Conservation (phyloP, 1,140 invertebrate species). For the Pteromalus puparum region DNA sequence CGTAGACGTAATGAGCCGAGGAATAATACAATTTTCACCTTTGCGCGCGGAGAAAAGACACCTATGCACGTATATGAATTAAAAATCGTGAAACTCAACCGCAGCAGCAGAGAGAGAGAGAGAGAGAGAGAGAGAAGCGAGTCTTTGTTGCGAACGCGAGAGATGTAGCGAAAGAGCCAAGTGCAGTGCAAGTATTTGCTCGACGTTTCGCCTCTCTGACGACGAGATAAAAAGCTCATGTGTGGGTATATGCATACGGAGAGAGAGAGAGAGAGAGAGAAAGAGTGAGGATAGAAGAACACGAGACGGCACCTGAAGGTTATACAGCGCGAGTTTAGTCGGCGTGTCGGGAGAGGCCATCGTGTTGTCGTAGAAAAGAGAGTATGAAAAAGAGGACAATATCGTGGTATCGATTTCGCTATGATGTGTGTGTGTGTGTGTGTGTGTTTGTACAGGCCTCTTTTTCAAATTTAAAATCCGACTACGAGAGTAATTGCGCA, state of each 20-base stretch:
- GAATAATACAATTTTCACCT: too few species aligned
- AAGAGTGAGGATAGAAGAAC: background rate
- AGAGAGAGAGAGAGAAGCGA: too few species aligned
- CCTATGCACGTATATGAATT: background rate
- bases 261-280: background rate
- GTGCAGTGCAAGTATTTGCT: background rate
- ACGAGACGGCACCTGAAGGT: conserved; percentile 9
- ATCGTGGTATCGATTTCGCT: background rate
- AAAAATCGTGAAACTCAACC: background rate
- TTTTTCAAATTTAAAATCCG: background rate
- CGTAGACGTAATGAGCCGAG: too few species aligned
- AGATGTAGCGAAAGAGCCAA: too few species aligned
- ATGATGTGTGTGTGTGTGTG: too few species aligned
- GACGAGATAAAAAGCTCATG: background rate
- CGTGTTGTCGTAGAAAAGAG: background rate
- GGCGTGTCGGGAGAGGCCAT: background rate
- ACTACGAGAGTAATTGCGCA: background rate
- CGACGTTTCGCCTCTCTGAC: background rate
- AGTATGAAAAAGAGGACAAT: background rate
- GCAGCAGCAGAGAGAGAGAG: too few species aligned
- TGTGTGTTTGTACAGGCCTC: background rate
- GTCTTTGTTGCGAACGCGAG: too few species aligned
- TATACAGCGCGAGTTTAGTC: background rate
- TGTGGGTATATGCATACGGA: too few species aligned
- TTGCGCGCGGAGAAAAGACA: too few species aligned